Percentiles rank a stretch among this genome's conserved stretches.
Conservation (phyloP, 37 sponge, comb jelly and placozoan genomes). For the Haliclona indistincta region DNA sequence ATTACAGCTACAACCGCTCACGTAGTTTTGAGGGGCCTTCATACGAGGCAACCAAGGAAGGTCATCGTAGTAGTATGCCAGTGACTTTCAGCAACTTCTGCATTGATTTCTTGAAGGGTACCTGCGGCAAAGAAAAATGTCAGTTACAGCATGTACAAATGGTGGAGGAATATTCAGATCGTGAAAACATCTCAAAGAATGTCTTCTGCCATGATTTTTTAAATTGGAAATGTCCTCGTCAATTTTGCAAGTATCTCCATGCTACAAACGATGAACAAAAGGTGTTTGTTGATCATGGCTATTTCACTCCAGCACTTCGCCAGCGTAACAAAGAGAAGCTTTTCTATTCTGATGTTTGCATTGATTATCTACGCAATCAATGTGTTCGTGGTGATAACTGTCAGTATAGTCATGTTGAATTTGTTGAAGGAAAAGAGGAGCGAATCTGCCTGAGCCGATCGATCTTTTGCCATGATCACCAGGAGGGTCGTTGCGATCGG, state of each 20-base stretch:
- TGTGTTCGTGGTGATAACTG: conserved; percentile 49
- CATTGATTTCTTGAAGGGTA: conserved; percentile 60
- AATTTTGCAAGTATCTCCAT: conserved; percentile 57
- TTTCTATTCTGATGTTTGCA: conserved; percentile 50
- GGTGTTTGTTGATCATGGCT: conserved; percentile 45
- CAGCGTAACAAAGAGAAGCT: conserved; percentile 50
- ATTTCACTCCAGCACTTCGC: conserved; percentile 39
- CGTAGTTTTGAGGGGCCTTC: background rate
- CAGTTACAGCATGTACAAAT: conserved; percentile 36
- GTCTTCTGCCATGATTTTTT: conserved; percentile 69
- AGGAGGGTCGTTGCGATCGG: conserved; percentile 45
- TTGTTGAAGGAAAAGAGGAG: conserved; percentile 33
- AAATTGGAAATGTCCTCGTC: conserved; percentile 33
- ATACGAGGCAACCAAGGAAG: background rate
- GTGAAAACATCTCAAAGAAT: conserved; percentile 32
- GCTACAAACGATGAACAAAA: conserved; percentile 41
- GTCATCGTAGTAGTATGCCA: conserved; percentile 34
- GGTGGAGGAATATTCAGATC: conserved; percentile 37
- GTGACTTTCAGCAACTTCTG: conserved; percentile 51
- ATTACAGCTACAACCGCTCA: background rate
- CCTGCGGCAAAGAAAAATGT: conserved; percentile 46
- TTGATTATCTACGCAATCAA: conserved; percentile 57
- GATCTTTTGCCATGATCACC: conserved; percentile 63
- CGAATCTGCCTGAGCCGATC: conserved; percentile 52
- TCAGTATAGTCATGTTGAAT: conserved; percentile 38